Percentiles rank a stretch among this genome's conserved stretches.
Evolutionary conservation across 2,888 invertebrate species (phyloP).

Genomic region (Syrista parreyssii): DNA sequence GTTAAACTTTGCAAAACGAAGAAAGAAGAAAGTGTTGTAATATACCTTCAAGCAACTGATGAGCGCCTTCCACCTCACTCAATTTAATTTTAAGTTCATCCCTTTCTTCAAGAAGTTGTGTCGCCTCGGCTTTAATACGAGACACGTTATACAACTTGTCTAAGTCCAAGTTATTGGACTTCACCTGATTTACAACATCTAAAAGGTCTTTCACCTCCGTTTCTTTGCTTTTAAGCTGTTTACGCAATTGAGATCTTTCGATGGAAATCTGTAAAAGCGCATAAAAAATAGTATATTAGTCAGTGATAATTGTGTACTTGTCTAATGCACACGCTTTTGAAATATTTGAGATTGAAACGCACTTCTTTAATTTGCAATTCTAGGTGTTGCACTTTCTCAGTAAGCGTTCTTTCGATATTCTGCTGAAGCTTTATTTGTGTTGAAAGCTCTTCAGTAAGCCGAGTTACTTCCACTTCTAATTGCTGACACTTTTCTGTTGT

Average conservation of each 20-base stretch:
- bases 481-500: slow-evolving; percentile 61
- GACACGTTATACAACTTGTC: slow-evolving; percentile 71
- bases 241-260: slow-evolving; percentile 44
- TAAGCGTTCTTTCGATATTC: slow-evolving; percentile 69
- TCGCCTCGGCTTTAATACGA: slow-evolving; percentile 71
- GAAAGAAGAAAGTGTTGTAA: slow-evolving; percentile 1
- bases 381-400: slow-evolving; percentile 69
- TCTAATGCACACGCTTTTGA: not conserved
- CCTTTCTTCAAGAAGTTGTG: slow-evolving; percentile 70
- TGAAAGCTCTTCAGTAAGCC: slow-evolving; percentile 48
- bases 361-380: slow-evolving; percentile 71
- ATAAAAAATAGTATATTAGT: not conserved
- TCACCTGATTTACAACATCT: slow-evolving; percentile 53
- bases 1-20: not conserved
- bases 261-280: slow-evolving; percentile 43
- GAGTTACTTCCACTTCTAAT: slow-evolving; percentile 58
- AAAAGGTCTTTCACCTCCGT: slow-evolving; percentile 55
- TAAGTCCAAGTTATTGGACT: slow-evolving; percentile 55
- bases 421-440: slow-evolving; percentile 67
- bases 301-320: not conserved
- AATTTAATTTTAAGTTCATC: slow-evolving; percentile 59
- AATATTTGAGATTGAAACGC: slow-evolving; percentile 46
- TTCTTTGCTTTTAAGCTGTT: slow-evolving; percentile 54
- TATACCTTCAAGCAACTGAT: slow-evolving; percentile 65
- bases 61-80: slow-evolving; percentile 62